Conservation (phyloP, 92 coral and sea anemone genomes). For the Montipora capitata region DNA sequence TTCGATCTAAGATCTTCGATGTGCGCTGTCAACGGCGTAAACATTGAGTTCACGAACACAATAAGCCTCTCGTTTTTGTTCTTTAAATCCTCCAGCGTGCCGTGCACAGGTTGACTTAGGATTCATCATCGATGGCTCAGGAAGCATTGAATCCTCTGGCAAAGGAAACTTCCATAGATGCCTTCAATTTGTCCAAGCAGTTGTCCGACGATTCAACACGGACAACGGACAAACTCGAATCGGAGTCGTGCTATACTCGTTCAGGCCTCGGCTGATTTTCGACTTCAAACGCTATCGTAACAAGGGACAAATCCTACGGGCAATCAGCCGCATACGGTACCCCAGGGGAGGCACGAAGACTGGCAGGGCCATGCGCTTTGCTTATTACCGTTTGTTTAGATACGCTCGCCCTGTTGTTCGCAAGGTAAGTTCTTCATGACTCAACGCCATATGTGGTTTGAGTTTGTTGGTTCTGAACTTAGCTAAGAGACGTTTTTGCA, state of each 20-base stretch:
- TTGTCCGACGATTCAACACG: slow-evolving; percentile 73
- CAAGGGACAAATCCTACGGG: slow-evolving; percentile 19
- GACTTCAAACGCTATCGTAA: slow-evolving; percentile 53
- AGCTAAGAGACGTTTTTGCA: too few species aligned
- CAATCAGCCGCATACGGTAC: slow-evolving; percentile 57
- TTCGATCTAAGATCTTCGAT: too few species aligned
- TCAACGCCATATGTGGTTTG: too few species aligned
- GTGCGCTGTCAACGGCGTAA: too few species aligned
- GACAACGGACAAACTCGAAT: slow-evolving; percentile 46
- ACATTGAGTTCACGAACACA: too few species aligned
- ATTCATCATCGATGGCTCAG: slow-evolving; percentile 87
- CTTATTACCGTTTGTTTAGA: slow-evolving; percentile 45
- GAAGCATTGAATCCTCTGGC: slow-evolving; percentile 75
- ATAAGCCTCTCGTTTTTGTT: background rate
- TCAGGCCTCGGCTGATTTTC: slow-evolving; percentile 51
- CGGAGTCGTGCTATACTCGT: slow-evolving; percentile 34
- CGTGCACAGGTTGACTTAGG: slow-evolving; percentile 79
- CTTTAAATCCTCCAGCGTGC: slow-evolving; percentile 34
- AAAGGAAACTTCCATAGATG: slow-evolving; percentile 82
- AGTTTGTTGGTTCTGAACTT: too few species aligned
- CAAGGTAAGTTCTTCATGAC: slow-evolving; percentile 34
- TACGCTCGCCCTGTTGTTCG: slow-evolving; percentile 67
- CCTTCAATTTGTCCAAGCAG: slow-evolving; percentile 74
- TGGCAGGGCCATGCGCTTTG: slow-evolving; percentile 64
- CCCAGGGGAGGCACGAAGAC: slow-evolving; percentile 76